Evolutionary conservation across 2,888 invertebrate species (phyloP).

Genomic region (Pheosia gnoma): DNA sequence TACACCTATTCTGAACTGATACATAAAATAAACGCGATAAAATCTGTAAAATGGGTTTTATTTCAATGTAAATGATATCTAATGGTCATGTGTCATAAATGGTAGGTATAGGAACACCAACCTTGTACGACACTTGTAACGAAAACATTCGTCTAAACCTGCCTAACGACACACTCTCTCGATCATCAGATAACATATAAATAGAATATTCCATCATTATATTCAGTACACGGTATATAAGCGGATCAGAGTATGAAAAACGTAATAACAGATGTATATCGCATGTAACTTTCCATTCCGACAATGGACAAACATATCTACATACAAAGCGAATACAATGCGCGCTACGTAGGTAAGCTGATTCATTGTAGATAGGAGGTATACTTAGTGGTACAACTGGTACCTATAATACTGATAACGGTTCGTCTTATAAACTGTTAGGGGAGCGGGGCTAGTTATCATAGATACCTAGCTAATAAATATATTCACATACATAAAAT

Average conservation of each 20-base stretch:
- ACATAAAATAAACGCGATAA: too few species aligned
- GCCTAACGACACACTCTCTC: neutral
- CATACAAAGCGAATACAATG: slow-evolving; percentile 26
- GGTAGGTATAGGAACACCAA: too few species aligned
- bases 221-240: slow-evolving; percentile 23
- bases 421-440: too few species aligned
- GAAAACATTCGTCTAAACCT: neutral
- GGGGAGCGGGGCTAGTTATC: too few species aligned
- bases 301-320: slow-evolving; percentile 43
- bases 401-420: too few species aligned
- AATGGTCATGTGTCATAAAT: too few species aligned
- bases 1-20: too few species aligned
- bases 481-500: too few species aligned
- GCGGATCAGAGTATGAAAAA: slow-evolving; percentile 52
- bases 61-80: too few species aligned
- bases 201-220: slow-evolving; percentile 17
- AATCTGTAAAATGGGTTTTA: too few species aligned
- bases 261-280: slow-evolving; percentile 44
- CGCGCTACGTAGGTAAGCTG: neutral
- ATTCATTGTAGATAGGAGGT: neutral
- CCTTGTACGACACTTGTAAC: too few species aligned
- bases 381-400: neutral
- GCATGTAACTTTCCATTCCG: slow-evolving; percentile 33
- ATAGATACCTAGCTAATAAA: too few species aligned
- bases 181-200: slow-evolving; percentile 12